Conservation (phyloP, 2,888 invertebrate species). For the Nyleta sp. region DNA sequence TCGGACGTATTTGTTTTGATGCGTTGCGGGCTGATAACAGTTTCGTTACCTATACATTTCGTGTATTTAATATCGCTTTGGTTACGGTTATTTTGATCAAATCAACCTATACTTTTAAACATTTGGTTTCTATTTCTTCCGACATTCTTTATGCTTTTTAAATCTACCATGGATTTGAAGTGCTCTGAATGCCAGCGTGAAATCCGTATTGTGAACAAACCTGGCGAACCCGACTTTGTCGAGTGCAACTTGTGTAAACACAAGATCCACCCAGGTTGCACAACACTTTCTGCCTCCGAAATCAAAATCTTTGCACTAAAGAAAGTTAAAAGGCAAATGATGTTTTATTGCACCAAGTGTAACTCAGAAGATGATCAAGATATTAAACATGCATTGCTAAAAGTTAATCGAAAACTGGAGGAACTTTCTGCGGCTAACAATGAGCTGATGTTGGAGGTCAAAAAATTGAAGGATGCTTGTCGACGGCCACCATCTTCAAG, state of each 20-base stretch:
- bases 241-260: neutral
- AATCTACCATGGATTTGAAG: neutral
- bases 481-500: neutral
- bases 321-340: neutral
- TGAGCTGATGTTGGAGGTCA: neutral
- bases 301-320: neutral
- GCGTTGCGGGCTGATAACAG: neutral
- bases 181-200: neutral
- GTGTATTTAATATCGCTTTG: neutral
- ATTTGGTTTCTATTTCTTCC: no score
- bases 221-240: neutral
- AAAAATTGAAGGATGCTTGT: no score
- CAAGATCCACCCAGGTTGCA: slow-evolving; percentile 2
- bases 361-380: neutral
- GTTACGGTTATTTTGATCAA: no score
- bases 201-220: neutral
- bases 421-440: neutral
- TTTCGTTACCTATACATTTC: neutral
- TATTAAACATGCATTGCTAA: no score
- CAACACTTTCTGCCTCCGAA: neutral
- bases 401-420: neutral
- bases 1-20: slow-evolving; percentile 11
- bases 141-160: neutral
- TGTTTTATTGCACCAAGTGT: neutral
- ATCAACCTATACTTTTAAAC: no score